Evolutionary conservation across 1,140 invertebrate species (phyloP).

Genomic region (Oncopeltus fasciatus): DNA sequence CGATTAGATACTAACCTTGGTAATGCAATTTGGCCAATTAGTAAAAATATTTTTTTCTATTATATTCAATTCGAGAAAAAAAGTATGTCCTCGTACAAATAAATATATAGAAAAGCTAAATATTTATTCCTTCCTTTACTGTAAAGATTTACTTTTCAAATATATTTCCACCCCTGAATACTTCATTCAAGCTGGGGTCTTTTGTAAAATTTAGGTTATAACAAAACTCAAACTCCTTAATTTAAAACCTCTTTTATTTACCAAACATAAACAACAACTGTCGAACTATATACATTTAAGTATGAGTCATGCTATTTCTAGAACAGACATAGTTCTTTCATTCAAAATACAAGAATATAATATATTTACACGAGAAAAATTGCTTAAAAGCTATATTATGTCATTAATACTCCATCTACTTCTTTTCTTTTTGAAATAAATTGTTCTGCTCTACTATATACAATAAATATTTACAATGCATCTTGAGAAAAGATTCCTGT

Average conservation of each 20-base stretch:
- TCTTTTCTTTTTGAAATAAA: not conserved
- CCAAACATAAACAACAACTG: constrained; percentile 20
- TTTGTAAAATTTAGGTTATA: no score
- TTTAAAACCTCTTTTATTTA: constrained; percentile 15
- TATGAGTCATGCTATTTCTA: constrained; percentile 5
- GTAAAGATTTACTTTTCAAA: no score
- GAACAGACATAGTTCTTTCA: constrained; percentile 12
- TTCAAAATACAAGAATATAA: constrained; percentile 21
- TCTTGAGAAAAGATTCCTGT: not conserved
- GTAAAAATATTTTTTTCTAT: no score
- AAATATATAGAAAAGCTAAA: no score
- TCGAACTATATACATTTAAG: constrained; percentile 3
- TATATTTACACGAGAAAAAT: constrained; percentile 13
- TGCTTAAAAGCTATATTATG: not conserved
- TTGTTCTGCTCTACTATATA: not conserved
- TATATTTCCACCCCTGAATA: no score
- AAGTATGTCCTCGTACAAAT: no score
- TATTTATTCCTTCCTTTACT: no score
- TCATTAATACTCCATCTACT: not conserved
- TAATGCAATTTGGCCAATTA: no score
- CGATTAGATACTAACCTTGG: no score
- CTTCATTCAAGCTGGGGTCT: no score
- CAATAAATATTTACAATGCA: not conserved
- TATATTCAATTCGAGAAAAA: no score
- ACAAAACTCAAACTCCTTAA: no score